Evolutionary conservation across 2,888 invertebrate species (phyloP), one percentile per base, ranked within the genome.

Genomic region (Merodon equestris): DNA sequence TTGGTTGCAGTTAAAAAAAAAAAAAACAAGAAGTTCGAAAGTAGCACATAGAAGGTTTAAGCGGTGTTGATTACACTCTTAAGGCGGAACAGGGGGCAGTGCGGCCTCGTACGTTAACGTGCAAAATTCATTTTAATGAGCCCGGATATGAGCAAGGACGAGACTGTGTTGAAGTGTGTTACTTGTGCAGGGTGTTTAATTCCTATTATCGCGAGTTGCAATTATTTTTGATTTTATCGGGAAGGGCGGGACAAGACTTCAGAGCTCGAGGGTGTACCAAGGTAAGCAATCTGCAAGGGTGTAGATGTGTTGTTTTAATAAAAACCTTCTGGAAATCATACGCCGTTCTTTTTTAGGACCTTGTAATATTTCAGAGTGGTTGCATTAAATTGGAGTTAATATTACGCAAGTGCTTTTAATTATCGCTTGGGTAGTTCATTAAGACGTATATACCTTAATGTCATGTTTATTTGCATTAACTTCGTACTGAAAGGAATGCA

Each of bases 211-310:
- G 58, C 64, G 71, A 17, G 48, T 58, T 71, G 76, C 66, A 76
- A 76, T 76, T 71, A 76, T 66, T 71, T 75, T 64, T 58, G 68
- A 75, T 75, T 68, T 75, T 64, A 75, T 75, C 74, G 47, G n/a
- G 12, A 12, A 44, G 40, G 12, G 18, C 34, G 34, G 12, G 42
- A 34, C 27, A 14, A 34, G 13, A 12, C 4, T 50, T 12, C 5
- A 4, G 51, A 13, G 19, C 61, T 68, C 64, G 53, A 58, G 1
- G 58, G 9, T 7, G 17, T 13, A 10, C 14, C 44, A 47, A n/a
- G 15, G 44, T 10, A 40, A 38, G 14, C 57, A 45, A 47, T 45
- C 42, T 60, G 48, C 58, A 54, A 45, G 38, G 54, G 47, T 48
- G 27, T 38, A 27, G 54, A 45, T 58, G 15, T 58, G 63, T 64